Conservation (phyloP, 2,113 vertebrate genomes). For the Tretioscincus oriximinensis region DNA sequence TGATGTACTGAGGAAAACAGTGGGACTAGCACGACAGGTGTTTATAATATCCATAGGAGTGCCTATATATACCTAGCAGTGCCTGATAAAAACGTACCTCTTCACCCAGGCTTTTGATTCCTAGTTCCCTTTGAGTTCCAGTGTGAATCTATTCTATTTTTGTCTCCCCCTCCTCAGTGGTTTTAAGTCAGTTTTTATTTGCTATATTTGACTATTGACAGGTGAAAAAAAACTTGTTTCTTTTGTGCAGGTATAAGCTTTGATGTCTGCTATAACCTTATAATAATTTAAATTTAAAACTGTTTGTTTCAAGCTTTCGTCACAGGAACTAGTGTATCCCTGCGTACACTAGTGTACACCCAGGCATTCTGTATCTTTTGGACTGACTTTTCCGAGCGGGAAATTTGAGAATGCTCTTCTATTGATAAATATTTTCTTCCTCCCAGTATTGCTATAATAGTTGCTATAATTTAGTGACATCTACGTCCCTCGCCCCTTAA, state of each 20-base stretch:
- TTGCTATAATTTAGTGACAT: neutral
- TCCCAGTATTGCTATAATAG: neutral
- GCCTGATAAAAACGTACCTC: too few relatives aligned
- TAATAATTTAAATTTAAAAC: slow-evolving; percentile 17
- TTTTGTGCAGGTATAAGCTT: slow-evolving; percentile 2
- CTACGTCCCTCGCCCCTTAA: neutral
- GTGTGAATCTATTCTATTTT: too few relatives aligned
- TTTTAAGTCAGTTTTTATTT: neutral
- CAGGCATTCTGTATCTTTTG: slow-evolving; percentile 13
- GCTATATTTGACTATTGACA: neutral
- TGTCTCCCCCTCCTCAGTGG: neutral
- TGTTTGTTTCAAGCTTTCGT: neutral
- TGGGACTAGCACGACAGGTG: too few relatives aligned
- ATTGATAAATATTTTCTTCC: neutral
- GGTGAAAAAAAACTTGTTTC: neutral
- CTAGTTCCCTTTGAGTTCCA: neutral
- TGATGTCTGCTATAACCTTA: neutral
- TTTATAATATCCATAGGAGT: too few relatives aligned
- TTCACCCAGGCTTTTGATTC: too few relatives aligned
- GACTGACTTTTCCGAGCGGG: slow-evolving; percentile 1
- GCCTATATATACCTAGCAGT: too few relatives aligned
- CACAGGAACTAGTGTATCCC: neutral
- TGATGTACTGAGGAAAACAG: too few relatives aligned
- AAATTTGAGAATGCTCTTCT: fast-evolving
- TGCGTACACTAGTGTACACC: too few relatives aligned